A percentile compares a stretch with the other conserved stretches of the same genome.
Evolutionary conservation across 2,888 invertebrate species (phyloP).

Genomic region (Pelosia muscerda): DNA sequence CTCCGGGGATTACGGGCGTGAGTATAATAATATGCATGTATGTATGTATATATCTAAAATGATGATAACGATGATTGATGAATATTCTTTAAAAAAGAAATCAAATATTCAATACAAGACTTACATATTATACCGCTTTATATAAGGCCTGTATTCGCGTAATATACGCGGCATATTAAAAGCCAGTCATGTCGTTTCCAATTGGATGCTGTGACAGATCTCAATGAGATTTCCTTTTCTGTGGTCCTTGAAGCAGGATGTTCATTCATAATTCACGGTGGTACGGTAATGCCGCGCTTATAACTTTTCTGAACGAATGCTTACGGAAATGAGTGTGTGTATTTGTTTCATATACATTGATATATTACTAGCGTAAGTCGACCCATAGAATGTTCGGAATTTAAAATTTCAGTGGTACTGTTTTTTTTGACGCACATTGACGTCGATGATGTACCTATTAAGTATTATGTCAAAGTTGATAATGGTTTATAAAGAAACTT

Average conservation of each 20-base stretch:
- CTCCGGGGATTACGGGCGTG: no score
- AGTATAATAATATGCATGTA: no score
- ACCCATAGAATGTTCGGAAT: no score
- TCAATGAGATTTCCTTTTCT: constrained; percentile 12
- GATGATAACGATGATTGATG: no score
- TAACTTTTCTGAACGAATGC: neutral
- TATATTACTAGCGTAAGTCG: no score
- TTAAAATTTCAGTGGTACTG: no score
- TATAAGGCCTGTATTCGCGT: neutral
- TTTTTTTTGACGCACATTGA: no score
- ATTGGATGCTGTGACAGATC: constrained; percentile 13
- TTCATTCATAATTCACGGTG: constrained; percentile 4
- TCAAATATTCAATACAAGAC: neutral
- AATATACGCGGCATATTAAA: constrained; percentile 2
- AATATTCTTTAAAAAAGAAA: no score
- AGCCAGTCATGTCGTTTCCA: neutral
- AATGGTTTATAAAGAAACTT: no score
- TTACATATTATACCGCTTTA: neutral
- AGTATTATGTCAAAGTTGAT: no score
- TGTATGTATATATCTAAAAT: no score
- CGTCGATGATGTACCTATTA: no score
- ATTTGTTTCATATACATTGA: neutral
- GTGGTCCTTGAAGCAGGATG: neutral
- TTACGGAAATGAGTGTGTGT: neutral
- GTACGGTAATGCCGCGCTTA: neutral